phyloP scores from a whole-genome alignment of 2,113 vertebrate genomes.

The Boleophthalmus pectinirostris region DNA sequence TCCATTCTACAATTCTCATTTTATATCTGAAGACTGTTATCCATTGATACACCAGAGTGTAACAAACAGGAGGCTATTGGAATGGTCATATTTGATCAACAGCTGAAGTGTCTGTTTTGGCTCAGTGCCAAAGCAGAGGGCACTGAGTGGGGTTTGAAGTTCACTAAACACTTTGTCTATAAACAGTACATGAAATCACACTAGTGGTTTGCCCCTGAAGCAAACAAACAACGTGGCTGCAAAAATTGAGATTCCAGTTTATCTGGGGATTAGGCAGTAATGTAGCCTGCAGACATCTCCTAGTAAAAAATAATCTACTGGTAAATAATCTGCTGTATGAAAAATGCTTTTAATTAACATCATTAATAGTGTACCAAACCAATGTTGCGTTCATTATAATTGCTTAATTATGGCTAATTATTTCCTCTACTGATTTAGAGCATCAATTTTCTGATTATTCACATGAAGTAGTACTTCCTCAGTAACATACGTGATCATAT shows the following conservation, averaged over 20 bases:
- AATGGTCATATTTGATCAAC: constrained; percentile 30
- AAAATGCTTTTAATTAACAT: not conserved
- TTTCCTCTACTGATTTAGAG: not conserved
- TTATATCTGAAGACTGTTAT: not conserved
- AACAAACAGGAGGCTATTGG: constrained; percentile 1
- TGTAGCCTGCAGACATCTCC: not conserved
- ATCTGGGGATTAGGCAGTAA: constrained; percentile 10
- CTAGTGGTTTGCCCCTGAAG: constrained; percentile 24
- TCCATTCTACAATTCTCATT: not conserved
- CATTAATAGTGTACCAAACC: not conserved
- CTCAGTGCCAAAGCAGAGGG: constrained; percentile 26
- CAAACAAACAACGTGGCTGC: not conserved
- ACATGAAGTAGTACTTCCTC: not conserved
- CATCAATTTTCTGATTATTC: not conserved
- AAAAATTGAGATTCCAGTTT: not conserved
- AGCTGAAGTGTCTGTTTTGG: constrained; percentile 19
- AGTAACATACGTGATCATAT: too few species aligned
- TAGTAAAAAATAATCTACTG: not conserved
- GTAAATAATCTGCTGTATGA: not conserved
- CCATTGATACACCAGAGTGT: not conserved
- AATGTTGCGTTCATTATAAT: not conserved
- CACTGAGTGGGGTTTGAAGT: constrained; percentile 35
- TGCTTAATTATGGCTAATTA: not conserved
- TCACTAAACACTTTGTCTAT: constrained; percentile 55
- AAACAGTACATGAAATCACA: constrained; percentile 58